Evolutionary conservation across 1,140 invertebrate genomes (phyloP), one percentile per base, ranked within the genome.

Genomic region (Dryas iulia): DNA sequence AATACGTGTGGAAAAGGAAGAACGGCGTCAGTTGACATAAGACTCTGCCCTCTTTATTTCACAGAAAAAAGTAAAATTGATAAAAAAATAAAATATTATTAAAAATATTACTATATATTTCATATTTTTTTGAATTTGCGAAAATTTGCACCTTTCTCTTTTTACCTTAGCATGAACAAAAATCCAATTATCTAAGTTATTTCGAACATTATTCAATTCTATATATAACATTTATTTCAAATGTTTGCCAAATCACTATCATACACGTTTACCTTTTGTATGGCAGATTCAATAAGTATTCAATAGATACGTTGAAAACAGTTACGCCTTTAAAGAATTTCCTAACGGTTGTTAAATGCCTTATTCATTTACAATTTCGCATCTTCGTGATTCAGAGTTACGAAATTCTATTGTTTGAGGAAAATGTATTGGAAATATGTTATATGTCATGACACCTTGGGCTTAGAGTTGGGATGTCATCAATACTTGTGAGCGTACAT

Each of bases 371-470:
- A 33, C 53, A 35, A 47, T 60, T 54, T 60, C 26, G 24, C 8
- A 61, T 53, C 30, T 60, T 30, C 58, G 14, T 88, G 84, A 88
- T 60, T 86, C 86, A 86, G 61, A 39, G 57, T 86, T 87, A 74
- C 82, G 81, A 86, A 85, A 86, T 78, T 33, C 62, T 58, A 69
- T 52, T 56, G 39, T 47, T 47, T 21, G 1, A 47, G 39, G 8
- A 10, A 47, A 47, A 47, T 21, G 21, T 10, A 28, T 28, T 3
- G 2, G 6, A 2, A 28, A 2, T 28, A 28, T n/a, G n/a, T 28
- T 28, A 28, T 28, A 28, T 28, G 6, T 28, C 26, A 28, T 28
- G 26, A 6, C 26, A 28, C 26, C 26, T 28, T 28, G 26, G 26
- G 6, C 6, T 2, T 28, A 6, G 3, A 28, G 26, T 28, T 28